Evolutionary conservation across 2,797 vertebrate genomes (phyloP), one percentile per base, ranked within the genome.

Genomic region (Microtus obscurus): DNA sequence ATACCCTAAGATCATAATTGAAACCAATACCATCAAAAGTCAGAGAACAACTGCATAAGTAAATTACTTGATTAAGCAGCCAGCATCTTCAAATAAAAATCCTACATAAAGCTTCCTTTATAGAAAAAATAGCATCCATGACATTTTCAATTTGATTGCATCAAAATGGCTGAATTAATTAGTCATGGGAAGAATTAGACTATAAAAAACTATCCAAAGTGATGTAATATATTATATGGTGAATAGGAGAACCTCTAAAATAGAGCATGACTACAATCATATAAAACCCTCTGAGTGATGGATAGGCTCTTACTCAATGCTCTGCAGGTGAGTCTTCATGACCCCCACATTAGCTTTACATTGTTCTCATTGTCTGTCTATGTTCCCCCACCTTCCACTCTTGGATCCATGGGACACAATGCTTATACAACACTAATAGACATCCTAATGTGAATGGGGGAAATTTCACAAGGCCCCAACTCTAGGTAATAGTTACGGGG

Each of bases 111-210:
- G 8, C 1, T 94, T 97, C 89, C 63, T 90, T 89, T 93, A 95
- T 2, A 87, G 96, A 97, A 92, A 25, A 78, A 80, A 96, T 95
- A 92, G 34, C 17, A 95, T 89, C 59, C 91, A 56, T 69, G 95
- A 93, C 40, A 93, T 85, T 97, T 97, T 61, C 69, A 37, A 97
- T 79, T 77, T 63, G 61, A 56, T 89, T 81, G 10, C 34, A 92
- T 96, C 93, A 94, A 86, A 90, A 93, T 23, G 11, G 79, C 31
- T 97, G 31, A 74, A 43, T 90, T 95, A 90, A 93, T 78, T 90
- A 97, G 88, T 90, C 81, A 94, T 7, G 92, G 13, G 11, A 90
- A 90, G 92, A 96, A 97, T 93, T 97, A 96, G 53, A 96, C 45
- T 85, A 94, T 27, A 53, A 1, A 8, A 95, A 97, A 94, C 23